A percentile compares a stretch with the other conserved stretches of the same genome.
These are phyloP conservation scores for Nasonia longicornis DNA, from an alignment of 1,140 invertebrate species.

Conservation along the genomic window DNA sequence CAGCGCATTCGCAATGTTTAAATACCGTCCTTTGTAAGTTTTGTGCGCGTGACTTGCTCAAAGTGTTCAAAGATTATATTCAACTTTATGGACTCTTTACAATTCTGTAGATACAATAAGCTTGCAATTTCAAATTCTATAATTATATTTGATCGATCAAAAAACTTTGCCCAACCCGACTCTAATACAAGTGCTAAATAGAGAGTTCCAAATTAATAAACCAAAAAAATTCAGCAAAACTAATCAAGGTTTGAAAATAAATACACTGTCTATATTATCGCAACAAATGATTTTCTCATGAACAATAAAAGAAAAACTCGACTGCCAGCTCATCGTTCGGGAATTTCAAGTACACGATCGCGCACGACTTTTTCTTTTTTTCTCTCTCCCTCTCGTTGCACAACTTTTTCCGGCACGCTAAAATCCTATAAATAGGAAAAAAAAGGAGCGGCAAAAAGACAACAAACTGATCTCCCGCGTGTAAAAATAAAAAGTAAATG, in stretches of 20 bases:
- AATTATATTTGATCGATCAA: neutral
- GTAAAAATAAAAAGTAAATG: conserved; percentile 9
- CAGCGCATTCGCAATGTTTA: too few relatives aligned
- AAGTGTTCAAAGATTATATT: neutral
- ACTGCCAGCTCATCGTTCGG: conserved; percentile 9
- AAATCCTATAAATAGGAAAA: conserved; percentile 19
- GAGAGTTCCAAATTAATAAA: neutral
- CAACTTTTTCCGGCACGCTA: neutral
- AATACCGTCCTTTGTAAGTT: too few relatives aligned
- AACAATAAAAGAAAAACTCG: neutral
- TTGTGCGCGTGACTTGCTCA: too few relatives aligned
- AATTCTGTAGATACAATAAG: neutral
- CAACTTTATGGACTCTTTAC: neutral
- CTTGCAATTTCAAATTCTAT: neutral
- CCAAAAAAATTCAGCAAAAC: too few relatives aligned
- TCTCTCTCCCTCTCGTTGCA: neutral
- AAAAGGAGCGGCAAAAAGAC: neutral
- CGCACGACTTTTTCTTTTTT: neutral
- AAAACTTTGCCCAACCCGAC: neutral
- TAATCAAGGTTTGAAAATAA: neutral
- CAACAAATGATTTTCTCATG: neutral
- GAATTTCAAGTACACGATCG: conserved; percentile 33
- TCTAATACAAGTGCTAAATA: neutral
- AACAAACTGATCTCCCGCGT: neutral
- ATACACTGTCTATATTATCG: neutral